Conservation (phyloP, 2,888 invertebrate species). For the Dexiosoma caninum region DNA sequence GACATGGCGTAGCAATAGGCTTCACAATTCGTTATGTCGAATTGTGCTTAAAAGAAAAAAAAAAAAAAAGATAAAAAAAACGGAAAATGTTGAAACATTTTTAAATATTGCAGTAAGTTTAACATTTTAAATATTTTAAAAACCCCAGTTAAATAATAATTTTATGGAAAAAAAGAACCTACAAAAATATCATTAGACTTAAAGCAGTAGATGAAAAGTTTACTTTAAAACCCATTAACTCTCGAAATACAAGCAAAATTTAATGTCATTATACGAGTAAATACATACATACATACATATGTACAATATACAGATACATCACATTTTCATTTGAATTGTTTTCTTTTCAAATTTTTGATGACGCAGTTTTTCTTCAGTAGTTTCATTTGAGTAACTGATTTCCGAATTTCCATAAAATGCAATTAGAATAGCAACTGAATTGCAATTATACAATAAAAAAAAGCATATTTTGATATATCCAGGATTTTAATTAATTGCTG, state of each 20-base stretch:
- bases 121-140: slow-evolving; percentile 38
- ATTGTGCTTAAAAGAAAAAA: background rate
- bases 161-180: background rate
- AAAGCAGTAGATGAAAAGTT: slow-evolving; percentile 26
- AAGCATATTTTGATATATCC: too few relatives aligned
- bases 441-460: too few relatives aligned
- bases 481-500: too few relatives aligned
- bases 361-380: background rate
- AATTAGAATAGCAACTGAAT: too few relatives aligned
- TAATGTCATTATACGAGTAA: slow-evolving; percentile 20
- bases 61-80: too few relatives aligned
- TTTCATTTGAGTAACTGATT: background rate
- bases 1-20: slow-evolving; percentile 25
- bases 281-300: too few relatives aligned
- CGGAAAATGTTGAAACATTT: slow-evolving; percentile 22
- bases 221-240: background rate
- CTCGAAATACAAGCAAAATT: background rate
- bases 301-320: slow-evolving; percentile 28
- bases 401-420: too few relatives aligned
- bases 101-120: background rate
- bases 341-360: background rate
- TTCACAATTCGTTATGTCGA: slow-evolving; percentile 42
- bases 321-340: slow-evolving; percentile 8
- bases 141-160: slow-evolving; percentile 56
- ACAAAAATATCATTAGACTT: slow-evolving; percentile 26